Conservation (phyloP, 2,113 vertebrate genomes). For the Ptilorrhoa leucosticta region DNA sequence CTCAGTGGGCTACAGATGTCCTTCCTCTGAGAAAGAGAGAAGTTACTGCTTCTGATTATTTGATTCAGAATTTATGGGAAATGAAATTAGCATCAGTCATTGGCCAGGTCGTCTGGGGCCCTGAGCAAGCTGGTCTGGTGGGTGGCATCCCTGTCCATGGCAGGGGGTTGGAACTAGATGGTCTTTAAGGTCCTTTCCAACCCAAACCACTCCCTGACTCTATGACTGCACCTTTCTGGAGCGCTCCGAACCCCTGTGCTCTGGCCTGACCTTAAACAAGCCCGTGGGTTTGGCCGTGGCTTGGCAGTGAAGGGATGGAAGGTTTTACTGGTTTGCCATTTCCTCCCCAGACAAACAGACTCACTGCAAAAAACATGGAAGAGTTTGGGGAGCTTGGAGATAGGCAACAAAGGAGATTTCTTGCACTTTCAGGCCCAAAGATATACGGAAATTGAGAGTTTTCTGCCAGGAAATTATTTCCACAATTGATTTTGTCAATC, state of each 20-base stretch:
- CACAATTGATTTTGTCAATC: neutral
- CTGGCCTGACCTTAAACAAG: neutral
- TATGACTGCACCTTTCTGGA: neutral
- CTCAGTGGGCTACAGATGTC: neutral
- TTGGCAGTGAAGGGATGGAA: neutral
- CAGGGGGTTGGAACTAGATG: accelerated
- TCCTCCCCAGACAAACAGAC: neutral
- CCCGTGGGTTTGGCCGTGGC: accelerated
- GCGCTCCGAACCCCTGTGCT: accelerated
- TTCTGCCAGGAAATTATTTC: neutral
- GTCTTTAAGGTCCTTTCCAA: neutral
- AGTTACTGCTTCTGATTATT: neutral
- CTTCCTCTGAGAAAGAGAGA: neutral
- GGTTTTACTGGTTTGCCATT: neutral
- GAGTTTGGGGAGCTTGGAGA: neutral
- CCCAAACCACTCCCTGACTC: neutral
- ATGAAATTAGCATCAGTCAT: neutral
- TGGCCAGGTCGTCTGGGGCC: neutral
- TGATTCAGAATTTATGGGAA: neutral
- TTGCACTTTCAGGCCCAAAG: too few species aligned
- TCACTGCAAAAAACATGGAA: neutral
- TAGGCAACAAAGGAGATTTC: neutral
- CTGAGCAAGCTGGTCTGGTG: neutral
- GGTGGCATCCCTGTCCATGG: neutral
- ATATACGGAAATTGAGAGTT: neutral